Conservation (phyloP, 2,797 vertebrate species). For the Phataginus tricuspis region DNA sequence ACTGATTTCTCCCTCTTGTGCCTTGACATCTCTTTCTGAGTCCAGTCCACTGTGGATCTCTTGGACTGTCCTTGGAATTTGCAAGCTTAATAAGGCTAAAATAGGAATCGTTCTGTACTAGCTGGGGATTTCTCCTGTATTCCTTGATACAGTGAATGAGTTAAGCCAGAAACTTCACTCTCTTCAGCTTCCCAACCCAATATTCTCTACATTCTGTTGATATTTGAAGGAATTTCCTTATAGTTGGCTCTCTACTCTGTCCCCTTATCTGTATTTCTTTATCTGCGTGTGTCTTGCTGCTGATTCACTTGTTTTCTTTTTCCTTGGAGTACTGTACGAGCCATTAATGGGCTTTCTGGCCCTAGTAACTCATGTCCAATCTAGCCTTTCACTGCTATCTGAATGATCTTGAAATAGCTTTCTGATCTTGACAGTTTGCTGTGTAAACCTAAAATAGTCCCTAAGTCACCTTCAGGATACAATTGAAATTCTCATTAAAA, state of each 20-base stretch:
- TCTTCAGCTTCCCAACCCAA: background rate
- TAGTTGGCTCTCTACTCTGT: background rate
- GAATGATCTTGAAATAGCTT: slow-evolving; percentile 25
- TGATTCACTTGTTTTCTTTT: background rate
- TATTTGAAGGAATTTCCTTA: background rate
- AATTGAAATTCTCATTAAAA: background rate
- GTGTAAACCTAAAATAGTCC: background rate
- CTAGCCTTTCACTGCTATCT: background rate
- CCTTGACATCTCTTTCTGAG: background rate
- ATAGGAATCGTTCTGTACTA: background rate
- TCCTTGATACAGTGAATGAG: background rate
- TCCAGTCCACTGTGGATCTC: background rate
- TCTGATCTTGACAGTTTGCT: background rate
- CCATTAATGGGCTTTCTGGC: background rate
- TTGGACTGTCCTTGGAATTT: background rate
- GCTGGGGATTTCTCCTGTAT: background rate
- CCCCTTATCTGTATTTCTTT: background rate
- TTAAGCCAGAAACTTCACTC: background rate
- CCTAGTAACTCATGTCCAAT: background rate
- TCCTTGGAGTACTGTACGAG: background rate
- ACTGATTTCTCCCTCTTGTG: background rate
- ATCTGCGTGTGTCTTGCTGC: background rate
- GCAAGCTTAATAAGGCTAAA: background rate
- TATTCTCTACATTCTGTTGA: background rate
- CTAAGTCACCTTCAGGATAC: background rate